Evolutionary conservation across 2,888 invertebrate genomes (phyloP).

Genomic region (Bellardia bayeri): DNA sequence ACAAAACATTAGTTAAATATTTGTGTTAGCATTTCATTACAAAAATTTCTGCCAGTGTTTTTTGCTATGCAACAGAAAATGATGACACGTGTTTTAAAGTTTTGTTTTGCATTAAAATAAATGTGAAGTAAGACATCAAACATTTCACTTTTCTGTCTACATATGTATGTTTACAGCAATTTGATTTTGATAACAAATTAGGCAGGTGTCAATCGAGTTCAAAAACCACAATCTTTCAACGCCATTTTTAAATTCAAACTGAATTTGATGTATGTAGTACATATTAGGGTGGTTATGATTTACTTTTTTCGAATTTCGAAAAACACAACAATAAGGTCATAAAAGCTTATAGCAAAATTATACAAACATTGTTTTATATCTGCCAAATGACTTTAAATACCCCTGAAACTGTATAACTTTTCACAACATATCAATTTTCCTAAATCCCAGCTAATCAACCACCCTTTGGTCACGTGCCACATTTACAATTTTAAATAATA

Average conservation of each 20-base stretch:
- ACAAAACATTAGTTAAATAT: not conserved
- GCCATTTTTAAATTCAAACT: slow-evolving; percentile 11
- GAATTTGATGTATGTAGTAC: not conserved
- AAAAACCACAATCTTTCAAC: slow-evolving; percentile 43
- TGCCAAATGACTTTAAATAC: too few species aligned
- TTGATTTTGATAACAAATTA: not conserved
- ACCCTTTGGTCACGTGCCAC: slow-evolving; percentile 15
- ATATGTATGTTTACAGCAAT: not conserved
- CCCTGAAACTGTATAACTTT: too few species aligned
- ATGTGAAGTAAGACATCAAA: slow-evolving; percentile 7
- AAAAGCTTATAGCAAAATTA: too few species aligned
- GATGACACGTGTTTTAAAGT: slow-evolving; percentile 31
- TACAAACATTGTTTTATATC: too few species aligned
- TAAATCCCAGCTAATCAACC: too few species aligned
- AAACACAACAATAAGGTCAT: too few species aligned
- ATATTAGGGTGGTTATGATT: too few species aligned
- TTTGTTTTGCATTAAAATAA: slow-evolving; percentile 16
- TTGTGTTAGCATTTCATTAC: not conserved
- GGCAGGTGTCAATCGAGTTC: slow-evolving; percentile 55
- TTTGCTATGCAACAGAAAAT: not conserved
- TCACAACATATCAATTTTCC: too few species aligned
- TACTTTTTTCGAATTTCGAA: too few species aligned
- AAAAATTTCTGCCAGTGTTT: not conserved
- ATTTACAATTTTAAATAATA: not conserved
- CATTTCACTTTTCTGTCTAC: not conserved